Evolutionary conservation across 2,888 invertebrate species (phyloP), one percentile per base, ranked within the genome.

Genomic region (Habroteleia sp.): DNA sequence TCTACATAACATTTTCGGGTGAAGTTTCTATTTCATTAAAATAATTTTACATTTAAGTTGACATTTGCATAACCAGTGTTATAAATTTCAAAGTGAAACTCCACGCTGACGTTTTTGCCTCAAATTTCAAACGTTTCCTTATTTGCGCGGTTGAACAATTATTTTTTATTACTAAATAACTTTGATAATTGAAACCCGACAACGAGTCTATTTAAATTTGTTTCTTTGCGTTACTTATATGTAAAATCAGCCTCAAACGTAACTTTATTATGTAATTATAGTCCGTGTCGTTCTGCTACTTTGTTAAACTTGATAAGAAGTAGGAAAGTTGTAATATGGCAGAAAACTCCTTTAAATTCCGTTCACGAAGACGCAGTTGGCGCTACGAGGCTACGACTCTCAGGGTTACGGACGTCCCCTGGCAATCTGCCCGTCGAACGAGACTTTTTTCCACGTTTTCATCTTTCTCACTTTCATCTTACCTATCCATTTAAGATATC

Each of bases 371-470:
- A 74, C 76, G 78, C 81, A 81, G 81, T 81, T 82, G 83, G 80
- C 81, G 78, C 81, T 78, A 82, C 74, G 78, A n/a, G n/a, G n/a
- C n/a, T n/a, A n/a, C n/a, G 78, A 79, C 83, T 81, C 83, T 78
- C 71, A 82, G 81, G 84, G 79, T 79, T 81, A 69, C 74, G 80
- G 78, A 74, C 79, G 81, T 83, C 82, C 80, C 83, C 77, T 83
- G 85, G 84, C 84, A 85, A 84, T 85, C 82, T 84, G 82, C 81
- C 84, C 82, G 80, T 81, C 77, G 77, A 56, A 80, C 77, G 66
- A 76, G 79, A 78, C 74, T 74, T 80, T 77, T 66, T 76, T 58
- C n/a, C 48, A 52, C 72, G 69, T 71, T 74, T 74, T 46, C 76
- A 52, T 71, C 56, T 33, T 63, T 72, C 72, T 63, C 63, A 62